phyloP scores from a whole-genome alignment of 2,888 invertebrate genomes.

The Darwinula stevensoni region DNA sequence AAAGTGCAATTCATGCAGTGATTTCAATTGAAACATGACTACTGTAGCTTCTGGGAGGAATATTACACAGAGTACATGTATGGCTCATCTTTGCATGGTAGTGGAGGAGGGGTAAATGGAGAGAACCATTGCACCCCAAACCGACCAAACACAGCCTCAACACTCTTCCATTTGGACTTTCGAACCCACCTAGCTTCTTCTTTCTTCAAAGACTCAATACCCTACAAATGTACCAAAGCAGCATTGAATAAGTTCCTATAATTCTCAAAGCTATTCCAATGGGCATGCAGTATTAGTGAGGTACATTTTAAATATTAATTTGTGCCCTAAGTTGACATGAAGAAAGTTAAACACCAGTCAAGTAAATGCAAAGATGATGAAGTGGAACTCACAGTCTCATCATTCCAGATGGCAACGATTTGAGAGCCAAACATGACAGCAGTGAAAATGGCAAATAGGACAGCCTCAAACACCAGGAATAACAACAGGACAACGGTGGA shows the following conservation, averaged over 20 bases:
- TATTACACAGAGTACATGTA: no score
- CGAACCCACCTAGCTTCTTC: conserved; percentile 79
- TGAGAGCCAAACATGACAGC: conserved; percentile 91
- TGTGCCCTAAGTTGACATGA: conserved; percentile 1
- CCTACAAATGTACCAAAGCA: conserved; percentile 24
- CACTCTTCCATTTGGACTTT: conserved; percentile 73
- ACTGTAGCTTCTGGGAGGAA: no score
- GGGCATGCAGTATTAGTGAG: no score
- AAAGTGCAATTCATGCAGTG: no score
- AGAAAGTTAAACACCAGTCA: conserved; percentile 8
- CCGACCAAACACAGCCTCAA: conserved; percentile 85
- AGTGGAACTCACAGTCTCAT: conserved; percentile 49
- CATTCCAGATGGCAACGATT: conserved; percentile 86
- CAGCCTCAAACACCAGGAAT: conserved; percentile 70
- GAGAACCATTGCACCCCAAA: conserved; percentile 85
- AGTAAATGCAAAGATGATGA: conserved; percentile 5
- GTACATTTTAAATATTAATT: conserved; percentile 6
- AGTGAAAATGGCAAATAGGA: conserved; percentile 90
- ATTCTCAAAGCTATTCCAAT: no score
- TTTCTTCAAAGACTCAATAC: conserved; percentile 86
- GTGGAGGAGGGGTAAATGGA: conserved; percentile 61
- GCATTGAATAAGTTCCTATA: no score
- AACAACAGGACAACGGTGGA: conserved; percentile 73
- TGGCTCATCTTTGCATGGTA: no score
- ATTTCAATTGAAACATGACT: no score